Evolutionary conservation across 2,113 vertebrate genomes (phyloP).

Genomic region (Chloropsis hardwickii): DNA sequence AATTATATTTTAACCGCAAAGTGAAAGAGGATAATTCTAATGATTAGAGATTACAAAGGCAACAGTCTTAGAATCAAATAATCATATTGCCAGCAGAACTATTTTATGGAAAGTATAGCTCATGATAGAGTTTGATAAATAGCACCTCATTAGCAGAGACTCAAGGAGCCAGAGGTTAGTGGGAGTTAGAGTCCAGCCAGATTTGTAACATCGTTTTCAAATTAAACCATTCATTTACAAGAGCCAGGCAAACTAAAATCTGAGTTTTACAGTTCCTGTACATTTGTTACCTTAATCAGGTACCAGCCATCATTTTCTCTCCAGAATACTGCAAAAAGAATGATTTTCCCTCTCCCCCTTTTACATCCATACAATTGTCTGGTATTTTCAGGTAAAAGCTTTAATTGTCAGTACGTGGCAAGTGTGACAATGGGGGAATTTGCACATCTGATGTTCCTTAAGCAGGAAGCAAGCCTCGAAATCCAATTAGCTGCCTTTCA

Average conservation of each 20-base stretch:
- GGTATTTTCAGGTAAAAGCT: slow-evolving; percentile 29
- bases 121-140: slow-evolving; percentile 20
- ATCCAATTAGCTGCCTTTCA: slow-evolving; percentile 48
- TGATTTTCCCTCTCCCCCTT: not conserved
- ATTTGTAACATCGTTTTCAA: not conserved
- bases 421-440: not conserved
- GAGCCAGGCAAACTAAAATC: not conserved
- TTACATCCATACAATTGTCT: not conserved
- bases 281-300: slow-evolving; percentile 4
- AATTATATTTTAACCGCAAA: slow-evolving; percentile 8
- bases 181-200: not conserved
- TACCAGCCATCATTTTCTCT: not conserved
- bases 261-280: not conserved
- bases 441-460: slow-evolving; percentile 33
- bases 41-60: not conserved
- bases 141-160: slow-evolving; percentile 12
- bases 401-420: slow-evolving; percentile 25
- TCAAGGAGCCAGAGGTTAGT: slow-evolving; percentile 1
- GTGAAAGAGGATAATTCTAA: slow-evolving; percentile 18
- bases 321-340: not conserved
- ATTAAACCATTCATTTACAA: slow-evolving; percentile 28
- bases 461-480: not conserved
- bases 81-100: not conserved
- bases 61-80: not conserved
- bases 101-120: not conserved